Percentiles rank a stretch among this genome's conserved stretches.
phyloP scores from a whole-genome alignment of 2,113 vertebrate genomes.

The Nyctereutes procyonoides region DNA sequence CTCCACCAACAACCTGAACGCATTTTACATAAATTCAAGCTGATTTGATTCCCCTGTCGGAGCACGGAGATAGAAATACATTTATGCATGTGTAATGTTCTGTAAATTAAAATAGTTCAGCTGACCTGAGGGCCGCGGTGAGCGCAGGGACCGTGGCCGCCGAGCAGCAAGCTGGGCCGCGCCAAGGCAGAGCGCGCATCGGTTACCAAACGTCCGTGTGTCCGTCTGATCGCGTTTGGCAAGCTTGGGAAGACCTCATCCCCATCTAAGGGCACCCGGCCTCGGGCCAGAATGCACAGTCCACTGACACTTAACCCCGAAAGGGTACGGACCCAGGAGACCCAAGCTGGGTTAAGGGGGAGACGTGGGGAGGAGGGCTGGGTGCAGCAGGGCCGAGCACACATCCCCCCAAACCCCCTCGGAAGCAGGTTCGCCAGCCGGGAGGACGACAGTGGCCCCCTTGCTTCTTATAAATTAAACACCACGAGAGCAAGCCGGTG shows the following conservation, averaged over 20 bases:
- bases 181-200: constrained; percentile 1
- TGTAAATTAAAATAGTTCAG: constrained; percentile 78
- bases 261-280: constrained; percentile 1
- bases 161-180: not conserved
- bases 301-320: not conserved
- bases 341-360: not conserved
- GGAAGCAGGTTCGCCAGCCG: not conserved
- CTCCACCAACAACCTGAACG: constrained; percentile 51
- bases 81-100: constrained; percentile 58
- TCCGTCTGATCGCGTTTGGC: not conserved
- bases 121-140: constrained; percentile 70
- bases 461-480: constrained; percentile 75
- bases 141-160: too few relatives aligned
- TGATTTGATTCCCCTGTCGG: constrained; percentile 77
- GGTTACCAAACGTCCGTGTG: constrained; percentile 38
- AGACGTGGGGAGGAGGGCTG: not conserved
- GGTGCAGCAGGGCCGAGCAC: not conserved
- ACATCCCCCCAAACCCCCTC: not conserved
- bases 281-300: not conserved
- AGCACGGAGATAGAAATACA: constrained; percentile 64
- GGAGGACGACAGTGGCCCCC: not conserved
- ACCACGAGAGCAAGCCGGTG: constrained; percentile 35
- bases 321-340: not conserved
- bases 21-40: constrained; percentile 76
- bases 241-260: constrained; percentile 31